Percentiles rank a stretch among this genome's conserved stretches.
Evolutionary conservation across 2,888 invertebrate species (phyloP).

Genomic region (Caenorhabditis angaria): DNA sequence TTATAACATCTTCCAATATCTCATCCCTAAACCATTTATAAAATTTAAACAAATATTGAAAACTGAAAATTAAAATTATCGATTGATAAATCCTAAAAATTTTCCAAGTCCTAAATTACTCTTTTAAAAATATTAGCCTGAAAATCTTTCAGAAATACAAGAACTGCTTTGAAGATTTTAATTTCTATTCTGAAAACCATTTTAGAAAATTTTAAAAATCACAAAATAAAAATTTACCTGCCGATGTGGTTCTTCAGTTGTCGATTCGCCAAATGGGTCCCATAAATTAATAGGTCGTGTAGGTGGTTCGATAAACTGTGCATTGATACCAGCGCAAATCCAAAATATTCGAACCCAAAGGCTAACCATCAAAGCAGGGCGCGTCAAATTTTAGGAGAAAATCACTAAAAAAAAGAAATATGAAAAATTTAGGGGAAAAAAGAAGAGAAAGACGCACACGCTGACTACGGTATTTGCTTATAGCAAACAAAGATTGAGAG

Average conservation of each 20-base stretch:
- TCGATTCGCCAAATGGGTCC: conserved; percentile 60
- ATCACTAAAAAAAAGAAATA: conserved; percentile 7
- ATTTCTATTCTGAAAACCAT: not conserved
- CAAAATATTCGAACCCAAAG: conserved; percentile 3
- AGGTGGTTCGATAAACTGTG: conserved; percentile 50
- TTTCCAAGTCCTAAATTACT: too few species aligned
- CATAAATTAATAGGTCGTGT: conserved; percentile 65
- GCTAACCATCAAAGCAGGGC: not conserved
- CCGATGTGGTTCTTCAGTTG: conserved; percentile 48
- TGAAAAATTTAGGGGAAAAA: conserved; percentile 19
- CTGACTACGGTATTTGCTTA: not conserved
- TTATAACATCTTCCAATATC: too few species aligned
- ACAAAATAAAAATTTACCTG: conserved; percentile 12
- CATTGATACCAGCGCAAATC: not conserved
- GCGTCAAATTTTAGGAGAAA: too few species aligned
- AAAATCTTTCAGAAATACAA: not conserved
- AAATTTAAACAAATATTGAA: too few species aligned
- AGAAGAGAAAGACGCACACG: not conserved
- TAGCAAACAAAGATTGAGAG: conserved; percentile 11
- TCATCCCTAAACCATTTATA: too few species aligned
- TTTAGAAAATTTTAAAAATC: not conserved
- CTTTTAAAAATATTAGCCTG: too few species aligned
- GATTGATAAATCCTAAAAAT: too few species aligned
- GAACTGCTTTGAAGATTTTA: not conserved
- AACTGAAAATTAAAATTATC: too few species aligned